Evolutionary conservation across 1,140 invertebrate species (phyloP).

Genomic region (Drosophila triauraria): DNA sequence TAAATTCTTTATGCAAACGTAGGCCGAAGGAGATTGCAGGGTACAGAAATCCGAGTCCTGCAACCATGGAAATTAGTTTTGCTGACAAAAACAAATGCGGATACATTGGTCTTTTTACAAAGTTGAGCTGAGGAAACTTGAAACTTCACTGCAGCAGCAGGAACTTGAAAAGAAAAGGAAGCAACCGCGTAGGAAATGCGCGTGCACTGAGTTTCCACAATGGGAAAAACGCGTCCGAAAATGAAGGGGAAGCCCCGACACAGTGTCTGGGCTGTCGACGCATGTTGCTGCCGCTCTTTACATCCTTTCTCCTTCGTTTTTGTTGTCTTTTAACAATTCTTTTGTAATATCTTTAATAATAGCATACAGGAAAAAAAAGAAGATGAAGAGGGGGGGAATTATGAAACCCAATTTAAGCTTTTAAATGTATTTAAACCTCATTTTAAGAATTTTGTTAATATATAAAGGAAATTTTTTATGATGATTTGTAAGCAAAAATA

Average conservation of each 20-base stretch:
- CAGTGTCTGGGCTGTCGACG: constrained; percentile 59
- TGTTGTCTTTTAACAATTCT: constrained; percentile 53
- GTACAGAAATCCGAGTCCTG: constrained; percentile 1
- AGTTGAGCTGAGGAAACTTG: constrained; percentile 30
- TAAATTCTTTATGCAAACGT: constrained; percentile 67
- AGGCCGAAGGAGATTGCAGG: constrained; percentile 30
- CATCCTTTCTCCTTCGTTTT: constrained; percentile 26
- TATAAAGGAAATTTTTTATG: too few species aligned
- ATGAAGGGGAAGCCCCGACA: constrained; percentile 39
- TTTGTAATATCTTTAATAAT: constrained; percentile 66
- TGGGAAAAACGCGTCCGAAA: constrained; percentile 44
- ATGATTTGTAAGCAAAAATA: too few species aligned
- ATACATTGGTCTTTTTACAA: constrained; percentile 49
- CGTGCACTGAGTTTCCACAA: constrained; percentile 48
- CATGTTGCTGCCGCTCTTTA: constrained; percentile 12
- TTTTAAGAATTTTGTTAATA: too few species aligned
- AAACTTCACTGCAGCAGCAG: constrained; percentile 41
- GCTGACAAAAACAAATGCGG: constrained; percentile 37
- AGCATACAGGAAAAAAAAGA: neutral
- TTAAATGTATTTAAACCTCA: too few species aligned
- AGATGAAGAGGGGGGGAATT: too few species aligned
- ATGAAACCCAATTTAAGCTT: too few species aligned
- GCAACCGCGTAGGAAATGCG: constrained; percentile 28
- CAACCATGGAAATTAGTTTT: constrained; percentile 72
- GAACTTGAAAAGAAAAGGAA: constrained; percentile 20